A percentile compares a stretch with the other conserved stretches of the same genome.
Conservation (phyloP, 2,113 vertebrate species). For the Plecotus auritus region DNA sequence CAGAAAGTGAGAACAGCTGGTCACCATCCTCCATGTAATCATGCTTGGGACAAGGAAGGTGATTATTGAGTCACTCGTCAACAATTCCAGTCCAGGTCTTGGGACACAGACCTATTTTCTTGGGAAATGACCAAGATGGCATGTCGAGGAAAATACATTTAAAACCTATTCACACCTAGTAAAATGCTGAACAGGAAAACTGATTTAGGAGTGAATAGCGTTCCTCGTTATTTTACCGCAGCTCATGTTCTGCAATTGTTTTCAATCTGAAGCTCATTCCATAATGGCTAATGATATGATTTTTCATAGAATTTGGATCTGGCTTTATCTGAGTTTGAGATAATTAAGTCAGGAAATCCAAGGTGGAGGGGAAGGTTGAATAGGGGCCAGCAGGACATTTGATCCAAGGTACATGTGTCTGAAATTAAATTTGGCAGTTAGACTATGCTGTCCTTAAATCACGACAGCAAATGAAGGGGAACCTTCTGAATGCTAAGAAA, state of each 20-base stretch:
- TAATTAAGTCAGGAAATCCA: slow-evolving; percentile 69
- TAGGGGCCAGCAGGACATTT: slow-evolving; percentile 56
- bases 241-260: neutral
- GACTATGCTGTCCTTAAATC: slow-evolving; percentile 51
- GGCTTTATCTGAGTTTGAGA: slow-evolving; percentile 63
- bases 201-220: neutral
- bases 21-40: slow-evolving; percentile 47
- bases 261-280: slow-evolving; percentile 35
- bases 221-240: neutral
- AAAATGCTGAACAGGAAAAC: slow-evolving; percentile 16
- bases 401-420: slow-evolving; percentile 69
- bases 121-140: slow-evolving; percentile 1
- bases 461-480: slow-evolving; percentile 46
- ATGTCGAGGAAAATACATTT: slow-evolving; percentile 21
- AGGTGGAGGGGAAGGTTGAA: slow-evolving; percentile 12
- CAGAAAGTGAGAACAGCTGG: slow-evolving; percentile 63
- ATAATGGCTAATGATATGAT: neutral
- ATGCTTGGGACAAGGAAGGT: slow-evolving; percentile 15
- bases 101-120: slow-evolving; percentile 26
- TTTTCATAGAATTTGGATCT: slow-evolving; percentile 43
- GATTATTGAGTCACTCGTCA: slow-evolving; percentile 47
- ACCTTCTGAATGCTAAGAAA: slow-evolving; percentile 46
- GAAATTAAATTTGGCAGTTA: slow-evolving; percentile 66
- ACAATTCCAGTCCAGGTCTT: neutral
- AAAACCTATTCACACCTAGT: slow-evolving; percentile 11